A percentile compares a stretch with the other conserved stretches of the same genome.
These are phyloP conservation scores for Fratercula arctica DNA, from an alignment of 2,797 vertebrate genomes.

Conservation along the genomic window DNA sequence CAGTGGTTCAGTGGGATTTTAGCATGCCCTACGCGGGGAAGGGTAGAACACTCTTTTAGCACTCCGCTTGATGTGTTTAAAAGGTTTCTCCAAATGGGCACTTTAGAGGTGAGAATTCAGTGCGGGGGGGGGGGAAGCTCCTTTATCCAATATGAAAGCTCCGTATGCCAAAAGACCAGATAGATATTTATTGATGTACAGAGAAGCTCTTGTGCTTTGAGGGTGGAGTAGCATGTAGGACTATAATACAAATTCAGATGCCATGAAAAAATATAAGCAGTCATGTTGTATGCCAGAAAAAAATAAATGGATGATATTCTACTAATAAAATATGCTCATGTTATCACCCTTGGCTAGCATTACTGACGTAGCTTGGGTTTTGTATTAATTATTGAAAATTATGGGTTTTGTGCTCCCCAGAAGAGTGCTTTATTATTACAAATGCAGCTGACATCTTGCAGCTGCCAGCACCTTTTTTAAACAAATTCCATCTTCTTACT, in stretches of 20 bases:
- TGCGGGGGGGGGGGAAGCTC: too few relatives aligned
- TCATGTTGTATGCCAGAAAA: not conserved
- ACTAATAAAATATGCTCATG: slow-evolving; percentile 5
- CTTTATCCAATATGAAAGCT: not conserved
- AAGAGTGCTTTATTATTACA: slow-evolving; percentile 19
- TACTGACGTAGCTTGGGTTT: not conserved
- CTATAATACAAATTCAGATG: not conserved
- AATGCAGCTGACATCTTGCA: slow-evolving; percentile 7
- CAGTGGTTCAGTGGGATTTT: not conserved
- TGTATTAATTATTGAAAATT: slow-evolving; percentile 27
- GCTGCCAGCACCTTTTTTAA: slow-evolving; percentile 12
- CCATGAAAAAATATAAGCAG: not conserved
- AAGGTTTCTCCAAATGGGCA: not conserved
- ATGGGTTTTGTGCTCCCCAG: not conserved
- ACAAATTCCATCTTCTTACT: not conserved
- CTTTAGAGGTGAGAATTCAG: not conserved
- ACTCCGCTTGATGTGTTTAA: not conserved
- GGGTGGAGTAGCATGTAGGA: not conserved
- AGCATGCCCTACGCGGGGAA: not conserved
- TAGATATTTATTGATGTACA: not conserved
- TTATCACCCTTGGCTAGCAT: slow-evolving; percentile 40
- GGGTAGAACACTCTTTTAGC: not conserved
- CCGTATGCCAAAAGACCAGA: not conserved
- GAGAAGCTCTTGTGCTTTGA: not conserved
- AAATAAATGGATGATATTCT: not conserved